Evolutionary conservation across 2,888 invertebrate genomes (phyloP).

Genomic region (Drosophila dives): DNA sequence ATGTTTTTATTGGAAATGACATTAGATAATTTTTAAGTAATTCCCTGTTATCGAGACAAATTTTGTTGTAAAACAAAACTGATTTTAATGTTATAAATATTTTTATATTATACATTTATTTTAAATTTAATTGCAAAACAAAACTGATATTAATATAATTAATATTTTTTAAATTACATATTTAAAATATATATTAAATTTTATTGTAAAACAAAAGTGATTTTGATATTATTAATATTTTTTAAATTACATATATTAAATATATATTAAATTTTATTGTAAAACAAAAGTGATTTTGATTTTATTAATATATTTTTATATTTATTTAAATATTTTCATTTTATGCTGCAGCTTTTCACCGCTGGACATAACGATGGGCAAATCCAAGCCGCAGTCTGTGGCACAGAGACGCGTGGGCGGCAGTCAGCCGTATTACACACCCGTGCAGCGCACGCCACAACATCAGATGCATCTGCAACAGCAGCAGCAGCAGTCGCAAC

Average conservation of each 20-base stretch:
- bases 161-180: background rate
- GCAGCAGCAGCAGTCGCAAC: slow-evolving; percentile 14
- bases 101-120: too few species aligned
- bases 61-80: background rate
- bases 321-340: background rate
- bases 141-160: background rate
- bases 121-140: too few species aligned
- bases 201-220: background rate
- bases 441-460: slow-evolving; percentile 69
- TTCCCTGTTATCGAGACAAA: too few species aligned
- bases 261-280: background rate
- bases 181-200: background rate
- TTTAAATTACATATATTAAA: too few species aligned
- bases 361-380: slow-evolving; percentile 21
- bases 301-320: background rate
- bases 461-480: slow-evolving; percentile 57
- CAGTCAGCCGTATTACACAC: slow-evolving; percentile 71
- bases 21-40: background rate
- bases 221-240: background rate
- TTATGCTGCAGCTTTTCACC: slow-evolving; percentile 78
- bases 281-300: background rate
- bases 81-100: background rate
- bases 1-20: background rate
- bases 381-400: slow-evolving; percentile 52
- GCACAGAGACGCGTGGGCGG: slow-evolving; percentile 68